A percentile compares a stretch with the other conserved stretches of the same genome.
Conservation (phyloP, 2,888 invertebrate genomes). For the Cistogaster globosa region DNA sequence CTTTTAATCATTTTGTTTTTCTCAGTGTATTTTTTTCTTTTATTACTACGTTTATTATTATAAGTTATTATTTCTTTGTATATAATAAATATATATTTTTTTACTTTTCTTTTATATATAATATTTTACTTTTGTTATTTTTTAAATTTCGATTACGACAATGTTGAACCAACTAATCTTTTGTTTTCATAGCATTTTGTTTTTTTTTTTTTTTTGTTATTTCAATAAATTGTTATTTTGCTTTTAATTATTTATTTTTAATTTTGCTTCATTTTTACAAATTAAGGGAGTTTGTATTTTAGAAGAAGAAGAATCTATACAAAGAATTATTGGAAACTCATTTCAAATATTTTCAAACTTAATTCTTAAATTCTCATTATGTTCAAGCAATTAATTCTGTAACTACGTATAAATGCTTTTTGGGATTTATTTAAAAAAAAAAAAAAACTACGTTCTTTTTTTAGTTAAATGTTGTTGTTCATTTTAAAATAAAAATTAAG, state of each 20-base stretch:
- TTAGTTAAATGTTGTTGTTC: slow-evolving; percentile 19
- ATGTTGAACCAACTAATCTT: slow-evolving; percentile 76
- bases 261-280: slow-evolving; percentile 23
- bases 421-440: slow-evolving; percentile 36
- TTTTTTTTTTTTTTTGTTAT: no score
- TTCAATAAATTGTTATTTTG: slow-evolving; percentile 62
- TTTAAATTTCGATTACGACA: slow-evolving; percentile 75
- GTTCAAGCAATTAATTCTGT: neutral
- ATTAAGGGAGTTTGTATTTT: slow-evolving; percentile 50
- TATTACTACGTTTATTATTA: slow-evolving; percentile 57
- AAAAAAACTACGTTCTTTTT: slow-evolving; percentile 15
- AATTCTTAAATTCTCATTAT: neutral
- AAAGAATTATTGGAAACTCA: neutral
- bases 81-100: slow-evolving; percentile 28
- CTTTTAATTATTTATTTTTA: slow-evolving; percentile 11
- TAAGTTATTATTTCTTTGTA: slow-evolving; percentile 36
- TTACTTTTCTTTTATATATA: slow-evolving; percentile 32
- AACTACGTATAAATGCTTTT: neutral
- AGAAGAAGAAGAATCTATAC: neutral
- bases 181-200: slow-evolving; percentile 54
- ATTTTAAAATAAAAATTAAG: slow-evolving; percentile 51
- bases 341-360: neutral
- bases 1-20: slow-evolving; percentile 20
- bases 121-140: slow-evolving; percentile 47
- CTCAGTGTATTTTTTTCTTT: slow-evolving; percentile 36